Conservation (phyloP, 1,140 invertebrate genomes). For the Ooceraea biroi region DNA sequence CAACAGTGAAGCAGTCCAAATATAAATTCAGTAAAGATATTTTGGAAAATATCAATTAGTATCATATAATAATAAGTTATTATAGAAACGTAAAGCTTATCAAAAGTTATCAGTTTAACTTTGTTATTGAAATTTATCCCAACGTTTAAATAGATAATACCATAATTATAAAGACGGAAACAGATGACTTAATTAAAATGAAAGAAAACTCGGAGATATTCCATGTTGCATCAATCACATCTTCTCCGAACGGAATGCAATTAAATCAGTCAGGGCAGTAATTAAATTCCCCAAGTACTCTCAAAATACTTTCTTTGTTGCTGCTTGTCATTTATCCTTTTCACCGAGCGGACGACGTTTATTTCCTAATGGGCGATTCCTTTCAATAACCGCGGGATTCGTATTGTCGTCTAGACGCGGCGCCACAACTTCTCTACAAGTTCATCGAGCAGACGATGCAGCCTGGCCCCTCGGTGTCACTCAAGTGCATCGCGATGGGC, state of each 20-base stretch:
- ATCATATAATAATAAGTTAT: too few species aligned
- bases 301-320: neutral
- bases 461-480: conserved; percentile 94
- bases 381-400: neutral
- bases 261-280: neutral
- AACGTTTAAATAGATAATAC: neutral
- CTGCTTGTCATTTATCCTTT: neutral
- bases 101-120: too few species aligned
- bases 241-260: neutral
- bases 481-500: conserved; percentile 96
- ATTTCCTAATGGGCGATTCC: neutral
- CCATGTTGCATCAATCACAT: too few species aligned
- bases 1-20: neutral
- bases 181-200: neutral
- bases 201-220: neutral
- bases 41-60: neutral
- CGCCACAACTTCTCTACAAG: conserved; percentile 94
- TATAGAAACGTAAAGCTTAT: too few species aligned
- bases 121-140: too few species aligned
- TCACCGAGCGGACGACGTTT: too few species aligned
- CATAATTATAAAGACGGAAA: neutral
- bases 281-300: neutral
- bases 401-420: conserved; percentile 88
- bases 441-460: conserved; percentile 96
- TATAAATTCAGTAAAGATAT: neutral